Conservation (phyloP, 2,888 invertebrate species). For the Epinotia brunnichana region DNA sequence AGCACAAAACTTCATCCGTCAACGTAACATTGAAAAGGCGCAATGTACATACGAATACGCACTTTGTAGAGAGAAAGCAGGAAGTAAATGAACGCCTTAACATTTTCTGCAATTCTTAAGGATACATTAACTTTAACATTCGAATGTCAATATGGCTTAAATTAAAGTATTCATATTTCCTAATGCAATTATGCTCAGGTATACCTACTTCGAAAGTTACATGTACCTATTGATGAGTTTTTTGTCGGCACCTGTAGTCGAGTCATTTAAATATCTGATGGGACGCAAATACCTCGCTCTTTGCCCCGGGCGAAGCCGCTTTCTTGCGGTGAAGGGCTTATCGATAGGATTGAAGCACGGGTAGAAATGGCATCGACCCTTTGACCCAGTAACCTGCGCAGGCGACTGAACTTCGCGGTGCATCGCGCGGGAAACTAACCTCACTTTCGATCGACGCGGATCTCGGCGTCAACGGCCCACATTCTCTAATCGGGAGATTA, state of each 20-base stretch:
- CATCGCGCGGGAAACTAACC: slow-evolving; percentile 64
- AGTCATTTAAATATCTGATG: slow-evolving; percentile 2
- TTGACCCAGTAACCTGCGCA: slow-evolving; percentile 72
- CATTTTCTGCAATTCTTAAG: slow-evolving; percentile 23
- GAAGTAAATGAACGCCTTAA: slow-evolving; percentile 42
- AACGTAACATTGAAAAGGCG: slow-evolving; percentile 29
- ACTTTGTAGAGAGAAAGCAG: slow-evolving; percentile 50
- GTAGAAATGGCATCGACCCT: slow-evolving; percentile 63
- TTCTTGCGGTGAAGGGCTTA: slow-evolving; percentile 49
- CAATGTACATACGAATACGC: slow-evolving; percentile 36
- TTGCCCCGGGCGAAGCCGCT: slow-evolving; percentile 34
- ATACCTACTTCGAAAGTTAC: neutral
- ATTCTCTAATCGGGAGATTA: slow-evolving; percentile 27
- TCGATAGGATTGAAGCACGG: slow-evolving; percentile 46
- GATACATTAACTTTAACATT: neutral
- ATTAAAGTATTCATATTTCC: neutral
- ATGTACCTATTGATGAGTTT: neutral
- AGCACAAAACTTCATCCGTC: slow-evolving; percentile 41
- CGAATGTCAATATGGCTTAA: neutral
- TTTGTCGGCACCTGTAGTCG: neutral
- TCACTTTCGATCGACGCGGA: slow-evolving; percentile 75
- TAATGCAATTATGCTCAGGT: neutral
- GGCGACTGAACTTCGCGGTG: slow-evolving; percentile 63
- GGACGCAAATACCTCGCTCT: slow-evolving; percentile 22
- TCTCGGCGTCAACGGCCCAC: slow-evolving; percentile 49